Evolutionary conservation across 2,888 invertebrate species (phyloP), one percentile per base, ranked within the genome.

Genomic region (Drosophila maculinotata): DNA sequence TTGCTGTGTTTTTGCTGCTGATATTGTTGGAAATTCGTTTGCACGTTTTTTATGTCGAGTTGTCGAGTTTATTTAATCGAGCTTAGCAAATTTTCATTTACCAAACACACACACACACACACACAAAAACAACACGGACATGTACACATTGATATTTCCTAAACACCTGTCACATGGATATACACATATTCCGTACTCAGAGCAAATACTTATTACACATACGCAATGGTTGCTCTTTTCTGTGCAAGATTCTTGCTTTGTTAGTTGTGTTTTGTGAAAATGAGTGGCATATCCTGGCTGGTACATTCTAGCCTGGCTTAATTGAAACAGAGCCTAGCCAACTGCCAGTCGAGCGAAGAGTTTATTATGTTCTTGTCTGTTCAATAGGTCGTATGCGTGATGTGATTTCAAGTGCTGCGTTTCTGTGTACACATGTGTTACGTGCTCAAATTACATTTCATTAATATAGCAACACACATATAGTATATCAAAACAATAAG

Each of bases 31-130:
- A 76, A 81, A 74, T 71, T 80, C 76, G 79, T 84, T 85, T 67
- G 68, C 79, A 82, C 73, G 77, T 82, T 79, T 82, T 82, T 82
- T 73, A 69, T 82, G 67, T 66, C 72, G n/a, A n/a, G 72, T 62
- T 63, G 68, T 76, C 73, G 68, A 70, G 68, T 76, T 80, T 75
- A 81, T 80, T 81, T 78, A 78, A 78, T 81, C 72, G 76, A 51
- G 54, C 79, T 69, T 68, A 66, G 69, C 77, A 65, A 76, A 79
- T 82, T 82, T 85, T 82, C 80, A 79, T 76, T 70, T 73, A 69
- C 54, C 36, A 41, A 42, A 47, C 31, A 60, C 42, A 52, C 38
- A 59, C 49, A 51, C 52, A 28, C 31, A 53, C 33, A 35, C 10
- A 20, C 3, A 15, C 20, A 36, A n/a, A 7, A 8, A 38, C 33